Base-by-base conservation (phyloP, 2,113 vertebrate genomes). In the Catagonus wagneri region DNA sequence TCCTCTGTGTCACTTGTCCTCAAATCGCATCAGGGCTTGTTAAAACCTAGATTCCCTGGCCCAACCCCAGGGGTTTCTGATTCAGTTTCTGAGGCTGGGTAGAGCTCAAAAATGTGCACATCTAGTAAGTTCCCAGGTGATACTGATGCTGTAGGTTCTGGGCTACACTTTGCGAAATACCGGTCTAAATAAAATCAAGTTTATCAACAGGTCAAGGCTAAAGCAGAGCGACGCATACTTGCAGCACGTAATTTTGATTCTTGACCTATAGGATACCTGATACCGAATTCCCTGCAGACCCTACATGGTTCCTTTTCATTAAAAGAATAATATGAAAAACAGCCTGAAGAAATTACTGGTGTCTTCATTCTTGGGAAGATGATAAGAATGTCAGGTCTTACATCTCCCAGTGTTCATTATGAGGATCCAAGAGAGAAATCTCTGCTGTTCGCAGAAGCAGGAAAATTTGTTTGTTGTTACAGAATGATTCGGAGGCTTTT, bases 361-460 rank as follows among this genome's bases (percentile, higher is more conserved):
- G 71, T 81, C 76, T 65, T 80, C 7, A 66, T 22, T 13, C 22
- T 56, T 39, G 19, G n/a, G 19, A 92, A 61, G 68, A 32, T 50
- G 22, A 44, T 83, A 72, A 90, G 63, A 63, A 25, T 39, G n/a
- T 58, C 54, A 39, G 58, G 15, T 65, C 23, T 29, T n/a, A 9
- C 3, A 25, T 72, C 44, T 88, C n/a, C 29, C 20, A 9, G 9
- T 23, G 14, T 68, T 63, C n/a, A 95, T 76, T 44, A 44, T 78
- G 80, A 85, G 81, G 69, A 68, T 61, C 20, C 17, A 89, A 83
- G 74, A 93, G 80, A 81, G 60, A 96, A 84, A 68, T 36, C 83
- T 85, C 61, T 76, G 60, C 79, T 65, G 75, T 76, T 72, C 66
- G 90, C 76, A 95, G 71, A 93, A 87, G 76, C 13, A 80, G n/a